Conservation (phyloP, 2,113 vertebrate species). For the Craseonycteris thonglongyai region DNA sequence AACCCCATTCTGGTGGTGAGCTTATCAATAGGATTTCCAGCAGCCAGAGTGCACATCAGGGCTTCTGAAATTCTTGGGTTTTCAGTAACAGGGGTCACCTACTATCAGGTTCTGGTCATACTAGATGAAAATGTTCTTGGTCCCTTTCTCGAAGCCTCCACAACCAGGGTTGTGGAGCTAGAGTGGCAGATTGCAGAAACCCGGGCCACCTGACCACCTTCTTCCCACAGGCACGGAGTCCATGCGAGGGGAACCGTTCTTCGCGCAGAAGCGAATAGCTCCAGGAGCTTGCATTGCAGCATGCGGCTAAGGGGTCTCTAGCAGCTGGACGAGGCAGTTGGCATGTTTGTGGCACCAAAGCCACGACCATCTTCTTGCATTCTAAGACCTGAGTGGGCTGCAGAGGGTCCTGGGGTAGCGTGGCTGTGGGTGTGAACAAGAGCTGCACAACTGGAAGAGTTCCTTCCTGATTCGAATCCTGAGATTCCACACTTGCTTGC, state of each 20-base stretch:
- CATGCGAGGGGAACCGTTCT: slow-evolving; percentile 87
- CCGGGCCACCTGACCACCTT: slow-evolving; percentile 89
- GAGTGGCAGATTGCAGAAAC: slow-evolving; percentile 89
- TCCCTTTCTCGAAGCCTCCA: slow-evolving; percentile 93
- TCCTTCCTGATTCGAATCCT: neutral
- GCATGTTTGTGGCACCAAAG: slow-evolving; percentile 90
- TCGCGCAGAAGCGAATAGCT: slow-evolving; percentile 89
- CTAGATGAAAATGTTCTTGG: slow-evolving; percentile 90
- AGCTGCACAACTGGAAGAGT: neutral
- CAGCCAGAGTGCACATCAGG: slow-evolving; percentile 89
- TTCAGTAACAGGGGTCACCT: slow-evolving; percentile 87
- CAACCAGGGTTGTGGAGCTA: slow-evolving; percentile 88
- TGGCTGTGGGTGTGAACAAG: fast-evolving
- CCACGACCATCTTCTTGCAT: slow-evolving; percentile 91
- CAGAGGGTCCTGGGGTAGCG: slow-evolving; percentile 87
- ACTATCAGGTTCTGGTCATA: slow-evolving; percentile 89
- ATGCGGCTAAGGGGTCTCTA: slow-evolving; percentile 89
- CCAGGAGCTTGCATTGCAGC: slow-evolving; percentile 89
- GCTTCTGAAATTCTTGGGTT: slow-evolving; percentile 92
- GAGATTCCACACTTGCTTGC: neutral
- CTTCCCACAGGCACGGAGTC: slow-evolving; percentile 89
- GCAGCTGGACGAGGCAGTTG: slow-evolving; percentile 88
- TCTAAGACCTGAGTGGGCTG: slow-evolving; percentile 90
- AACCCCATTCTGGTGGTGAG: neutral
- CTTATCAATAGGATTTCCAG: slow-evolving; percentile 94